Base-by-base conservation (phyloP, 2,797 vertebrate genomes). In the Micropoecilia bifurca region DNA sequence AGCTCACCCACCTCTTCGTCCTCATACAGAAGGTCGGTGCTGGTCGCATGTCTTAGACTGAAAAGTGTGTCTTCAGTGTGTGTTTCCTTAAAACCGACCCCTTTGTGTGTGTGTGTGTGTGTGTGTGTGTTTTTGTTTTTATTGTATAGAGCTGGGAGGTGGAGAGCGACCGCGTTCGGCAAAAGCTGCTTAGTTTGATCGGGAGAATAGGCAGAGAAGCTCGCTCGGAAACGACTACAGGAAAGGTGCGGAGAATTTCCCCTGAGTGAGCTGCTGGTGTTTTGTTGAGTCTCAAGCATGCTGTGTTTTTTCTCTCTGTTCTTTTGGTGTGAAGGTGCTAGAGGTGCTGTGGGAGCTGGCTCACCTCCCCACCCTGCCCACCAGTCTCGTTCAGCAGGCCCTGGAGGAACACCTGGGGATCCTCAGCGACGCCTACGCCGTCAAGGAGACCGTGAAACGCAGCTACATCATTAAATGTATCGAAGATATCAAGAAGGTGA, bases 381-480 rank as follows among this genome's bases (percentile, higher is more conserved):
- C 97, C 73, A 97, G 95, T 87, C 96, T 99, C 25, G 97, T 99
- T 83, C 98, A 99, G 94, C 98, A 98, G 94, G 99, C 99, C 1
- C 80, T 99, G 92, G 98, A 99, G 92, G 99, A 99, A 50, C 99
- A 99, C 87, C 95, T 99, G 91, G 97, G 98, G 72, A 99, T 99
- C 85, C 96, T 99, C 80, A 99, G 98, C 33, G 99, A 99, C 28
- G 98, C 99, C 0, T 99, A 99, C 3, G 98, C 99, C 3, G 98
- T 99, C 86, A 99, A 99, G 90, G 99, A 99, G 90, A 96, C 97
- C 0, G 92, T 99, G 83, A 99, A 99, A 92, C 97, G 97, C 92
- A 98, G 93, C 91, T 99, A 99, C 94, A 99, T 99, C 93, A 98
- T 99, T 90, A 99, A 99, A 88, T 99, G 99, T 92, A 99, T 99